Conservation (phyloP, 1,140 invertebrate species). For the Augochlora pura region DNA sequence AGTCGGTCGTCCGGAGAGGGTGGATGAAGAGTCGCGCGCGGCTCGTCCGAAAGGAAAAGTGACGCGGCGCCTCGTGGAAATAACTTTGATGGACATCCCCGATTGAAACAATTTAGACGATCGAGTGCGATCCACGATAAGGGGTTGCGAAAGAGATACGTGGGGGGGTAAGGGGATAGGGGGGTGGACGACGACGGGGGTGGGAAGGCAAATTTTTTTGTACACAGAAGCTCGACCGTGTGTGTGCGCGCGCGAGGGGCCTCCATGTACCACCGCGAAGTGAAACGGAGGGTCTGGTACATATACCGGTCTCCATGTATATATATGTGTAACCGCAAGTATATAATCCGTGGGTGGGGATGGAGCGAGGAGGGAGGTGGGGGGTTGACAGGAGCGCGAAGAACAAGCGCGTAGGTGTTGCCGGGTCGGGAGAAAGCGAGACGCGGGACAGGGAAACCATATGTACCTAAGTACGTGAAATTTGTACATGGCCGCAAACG, state of each 20-base stretch:
- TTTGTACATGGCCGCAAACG: conserved; percentile 41
- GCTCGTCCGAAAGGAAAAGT: not conserved
- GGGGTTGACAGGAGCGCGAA: not conserved
- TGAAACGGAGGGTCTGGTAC: not conserved
- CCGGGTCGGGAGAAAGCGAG: conserved; percentile 7
- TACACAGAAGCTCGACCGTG: not conserved
- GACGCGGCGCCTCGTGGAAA: not conserved
- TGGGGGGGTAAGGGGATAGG: no score
- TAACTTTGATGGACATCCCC: not conserved
- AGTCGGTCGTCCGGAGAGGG: no score
- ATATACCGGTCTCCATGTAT: not conserved
- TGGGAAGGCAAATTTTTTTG: not conserved
- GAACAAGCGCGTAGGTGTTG: conserved; percentile 29
- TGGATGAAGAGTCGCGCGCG: no score
- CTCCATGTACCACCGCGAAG: conserved; percentile 1
- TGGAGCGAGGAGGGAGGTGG: not conserved
- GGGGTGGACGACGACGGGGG: not conserved
- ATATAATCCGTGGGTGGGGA: not conserved
- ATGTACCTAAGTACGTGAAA: conserved; percentile 42
- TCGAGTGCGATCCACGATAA: not conserved
- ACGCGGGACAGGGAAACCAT: conserved; percentile 35
- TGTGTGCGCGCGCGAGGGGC: no score
- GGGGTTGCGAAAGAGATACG: no score
- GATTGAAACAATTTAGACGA: not conserved
- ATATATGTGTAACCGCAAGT: conserved; percentile 31